Percentiles rank a stretch among this genome's conserved stretches.
These are phyloP conservation scores for Augiades crinisus DNA, from an alignment of 2,888 invertebrate genomes.

Conservation along the genomic window DNA sequence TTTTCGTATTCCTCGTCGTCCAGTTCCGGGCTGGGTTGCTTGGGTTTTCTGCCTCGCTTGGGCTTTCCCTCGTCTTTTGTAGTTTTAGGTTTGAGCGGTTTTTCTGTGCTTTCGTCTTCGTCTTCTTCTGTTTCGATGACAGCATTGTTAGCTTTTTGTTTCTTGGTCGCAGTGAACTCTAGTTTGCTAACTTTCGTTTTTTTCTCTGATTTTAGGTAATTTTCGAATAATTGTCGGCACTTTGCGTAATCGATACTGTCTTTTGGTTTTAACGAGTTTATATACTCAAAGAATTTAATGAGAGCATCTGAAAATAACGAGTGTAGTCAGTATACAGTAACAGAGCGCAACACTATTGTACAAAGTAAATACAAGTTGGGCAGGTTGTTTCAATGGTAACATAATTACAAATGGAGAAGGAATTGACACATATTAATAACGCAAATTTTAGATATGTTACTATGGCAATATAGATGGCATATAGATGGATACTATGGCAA, in stretches of 20 bases:
- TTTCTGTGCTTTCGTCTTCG: conserved; percentile 29
- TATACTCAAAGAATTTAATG: conserved; percentile 84
- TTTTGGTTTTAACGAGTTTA: conserved; percentile 85
- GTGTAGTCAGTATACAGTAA: too few relatives aligned
- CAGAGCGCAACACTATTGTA: too few relatives aligned
- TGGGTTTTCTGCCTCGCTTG: conserved; percentile 32
- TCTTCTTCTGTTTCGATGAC: conserved; percentile 29
- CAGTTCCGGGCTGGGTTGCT: conserved; percentile 30
- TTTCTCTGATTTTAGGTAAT: conserved; percentile 84
- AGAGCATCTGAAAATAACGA: conserved; percentile 84
- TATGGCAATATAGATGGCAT: too few relatives aligned
- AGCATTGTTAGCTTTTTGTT: conserved; percentile 37
- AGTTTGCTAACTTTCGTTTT: conserved; percentile 81
- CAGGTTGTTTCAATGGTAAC: too few relatives aligned
- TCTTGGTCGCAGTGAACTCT: conserved; percentile 70
- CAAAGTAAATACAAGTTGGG: too few relatives aligned
- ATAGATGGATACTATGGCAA: too few relatives aligned
- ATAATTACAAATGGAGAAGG: too few relatives aligned
- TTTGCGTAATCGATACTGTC: conserved; percentile 88
- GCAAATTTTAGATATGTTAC: too few relatives aligned
- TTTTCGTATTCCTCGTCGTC: conserved; percentile 48
- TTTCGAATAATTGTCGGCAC: conserved; percentile 84
- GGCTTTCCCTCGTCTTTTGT: conserved; percentile 33
- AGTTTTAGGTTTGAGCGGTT: conserved; percentile 8
- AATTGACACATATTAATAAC: too few relatives aligned